These are phyloP conservation scores for Saccostrea glomerata DNA, from an alignment of 1,140 invertebrate species.

Conservation along the genomic window DNA sequence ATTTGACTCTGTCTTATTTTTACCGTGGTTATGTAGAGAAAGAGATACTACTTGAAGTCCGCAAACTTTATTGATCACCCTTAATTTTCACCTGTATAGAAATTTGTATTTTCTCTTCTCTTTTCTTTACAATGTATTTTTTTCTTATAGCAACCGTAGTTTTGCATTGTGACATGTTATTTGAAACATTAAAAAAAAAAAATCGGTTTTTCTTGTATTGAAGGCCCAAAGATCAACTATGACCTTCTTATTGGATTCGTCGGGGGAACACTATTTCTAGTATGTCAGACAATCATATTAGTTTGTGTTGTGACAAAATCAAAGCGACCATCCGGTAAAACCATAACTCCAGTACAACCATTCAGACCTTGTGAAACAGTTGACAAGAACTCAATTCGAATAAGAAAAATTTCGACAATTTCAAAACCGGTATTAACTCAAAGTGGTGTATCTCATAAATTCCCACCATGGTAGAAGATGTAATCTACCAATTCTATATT, in stretches of 20 bases:
- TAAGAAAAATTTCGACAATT: neutral
- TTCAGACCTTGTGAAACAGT: constrained; percentile 35
- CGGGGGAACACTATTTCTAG: constrained; percentile 45
- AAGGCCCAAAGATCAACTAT: constrained; percentile 42
- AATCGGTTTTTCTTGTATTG: too few species aligned
- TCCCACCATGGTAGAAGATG: constrained; percentile 1
- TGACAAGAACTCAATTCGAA: constrained; percentile 13
- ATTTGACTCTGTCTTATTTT: too few species aligned
- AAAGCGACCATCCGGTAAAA: constrained; percentile 44
- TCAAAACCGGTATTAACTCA: neutral
- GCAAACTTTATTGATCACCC: too few species aligned
- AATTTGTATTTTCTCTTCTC: too few species aligned
- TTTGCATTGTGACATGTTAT: too few species aligned
- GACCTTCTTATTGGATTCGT: constrained; percentile 49
- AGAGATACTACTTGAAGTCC: too few species aligned
- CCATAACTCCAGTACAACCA: constrained; percentile 45
- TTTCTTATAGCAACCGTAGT: too few species aligned
- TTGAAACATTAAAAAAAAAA: too few species aligned
- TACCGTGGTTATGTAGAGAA: too few species aligned
- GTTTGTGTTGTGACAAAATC: constrained; percentile 49
- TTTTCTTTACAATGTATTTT: too few species aligned
- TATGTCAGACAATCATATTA: constrained; percentile 48
- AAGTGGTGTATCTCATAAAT: neutral
- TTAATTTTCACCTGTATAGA: too few species aligned
- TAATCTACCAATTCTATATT: neutral